Percentiles rank a stretch among this genome's conserved stretches.
These are phyloP conservation scores for Semaprochilodus insignis DNA, from an alignment of 2,797 vertebrate genomes.

Conservation along the genomic window DNA sequence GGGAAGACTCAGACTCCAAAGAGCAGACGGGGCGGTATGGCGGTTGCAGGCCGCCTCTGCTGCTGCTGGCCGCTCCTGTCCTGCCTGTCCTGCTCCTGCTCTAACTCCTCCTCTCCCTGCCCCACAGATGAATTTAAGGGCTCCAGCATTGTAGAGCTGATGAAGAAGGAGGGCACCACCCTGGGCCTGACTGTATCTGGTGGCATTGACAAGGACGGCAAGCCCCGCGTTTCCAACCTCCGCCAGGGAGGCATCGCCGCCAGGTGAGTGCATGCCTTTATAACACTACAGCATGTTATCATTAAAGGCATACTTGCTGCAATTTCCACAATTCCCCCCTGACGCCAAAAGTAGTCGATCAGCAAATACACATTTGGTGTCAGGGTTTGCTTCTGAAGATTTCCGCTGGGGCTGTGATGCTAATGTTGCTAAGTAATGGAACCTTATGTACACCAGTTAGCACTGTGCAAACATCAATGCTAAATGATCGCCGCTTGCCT, in stretches of 20 bases:
- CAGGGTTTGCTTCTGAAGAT: background rate
- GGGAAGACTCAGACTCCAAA: conserved; percentile 24
- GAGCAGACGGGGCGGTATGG: conserved; percentile 27
- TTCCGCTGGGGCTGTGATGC: background rate
- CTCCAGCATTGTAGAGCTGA: conserved; percentile 93
- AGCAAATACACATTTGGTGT: background rate
- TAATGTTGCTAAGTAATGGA: background rate
- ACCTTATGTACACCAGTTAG: background rate
- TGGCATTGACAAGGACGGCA: conserved; percentile 96
- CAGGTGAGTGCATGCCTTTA: conserved; percentile 78
- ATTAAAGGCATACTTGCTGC: too few relatives aligned
- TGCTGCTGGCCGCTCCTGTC: conserved; percentile 45
- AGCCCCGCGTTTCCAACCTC: conserved; percentile 95
- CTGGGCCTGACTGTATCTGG: conserved; percentile 96
- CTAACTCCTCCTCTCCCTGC: conserved; percentile 61
- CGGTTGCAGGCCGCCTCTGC: conserved; percentile 43
- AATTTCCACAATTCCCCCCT: background rate
- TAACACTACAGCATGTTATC: too few relatives aligned
- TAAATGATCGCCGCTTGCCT: background rate
- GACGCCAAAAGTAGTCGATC: background rate
- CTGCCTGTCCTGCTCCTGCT: conserved; percentile 24
- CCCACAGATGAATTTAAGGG: conserved; percentile 94
- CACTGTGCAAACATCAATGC: background rate
- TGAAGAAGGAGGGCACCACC: conserved; percentile 98
- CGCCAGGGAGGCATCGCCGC: conserved; percentile 97